phyloP scores from a whole-genome alignment of 1,140 invertebrate species.

The Bombus huntii region DNA sequence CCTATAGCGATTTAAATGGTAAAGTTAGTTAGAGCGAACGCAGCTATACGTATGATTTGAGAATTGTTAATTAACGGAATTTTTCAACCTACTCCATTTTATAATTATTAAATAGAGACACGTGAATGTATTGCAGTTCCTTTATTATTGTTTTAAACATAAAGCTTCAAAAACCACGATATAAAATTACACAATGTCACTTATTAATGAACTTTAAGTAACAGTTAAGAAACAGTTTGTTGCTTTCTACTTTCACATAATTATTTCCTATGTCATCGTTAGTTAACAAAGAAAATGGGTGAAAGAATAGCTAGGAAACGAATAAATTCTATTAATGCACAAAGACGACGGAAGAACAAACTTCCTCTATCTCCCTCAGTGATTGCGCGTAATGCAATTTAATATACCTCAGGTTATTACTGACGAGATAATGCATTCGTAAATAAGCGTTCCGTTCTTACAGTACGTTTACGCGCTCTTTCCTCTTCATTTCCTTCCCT shows the following conservation, averaged over 20 bases:
- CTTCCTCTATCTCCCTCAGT: neutral
- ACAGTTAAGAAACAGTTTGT: neutral
- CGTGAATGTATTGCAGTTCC: too few relatives aligned
- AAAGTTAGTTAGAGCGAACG: too few relatives aligned
- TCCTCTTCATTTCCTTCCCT: neutral
- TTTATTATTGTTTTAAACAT: too few relatives aligned
- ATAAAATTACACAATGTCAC: too few relatives aligned
- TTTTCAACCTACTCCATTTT: too few relatives aligned
- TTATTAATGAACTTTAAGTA: neutral
- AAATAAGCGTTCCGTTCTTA: conserved; percentile 59
- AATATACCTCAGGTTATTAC: conserved; percentile 19
- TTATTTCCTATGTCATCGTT: neutral
- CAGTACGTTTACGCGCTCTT: neutral
- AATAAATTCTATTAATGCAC: neutral
- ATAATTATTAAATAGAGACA: too few relatives aligned
- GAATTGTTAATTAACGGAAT: too few relatives aligned
- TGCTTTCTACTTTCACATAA: neutral
- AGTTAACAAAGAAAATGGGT: neutral
- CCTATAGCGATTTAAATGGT: too few relatives aligned
- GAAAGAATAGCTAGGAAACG: neutral
- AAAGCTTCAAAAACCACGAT: too few relatives aligned
- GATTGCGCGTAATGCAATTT: conserved; percentile 27
- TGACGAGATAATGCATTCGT: conserved; percentile 55
- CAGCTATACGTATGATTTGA: too few relatives aligned
- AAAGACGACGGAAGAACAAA: neutral